Conservation (phyloP, 2,888 invertebrate species). For the Apodemia zela region DNA sequence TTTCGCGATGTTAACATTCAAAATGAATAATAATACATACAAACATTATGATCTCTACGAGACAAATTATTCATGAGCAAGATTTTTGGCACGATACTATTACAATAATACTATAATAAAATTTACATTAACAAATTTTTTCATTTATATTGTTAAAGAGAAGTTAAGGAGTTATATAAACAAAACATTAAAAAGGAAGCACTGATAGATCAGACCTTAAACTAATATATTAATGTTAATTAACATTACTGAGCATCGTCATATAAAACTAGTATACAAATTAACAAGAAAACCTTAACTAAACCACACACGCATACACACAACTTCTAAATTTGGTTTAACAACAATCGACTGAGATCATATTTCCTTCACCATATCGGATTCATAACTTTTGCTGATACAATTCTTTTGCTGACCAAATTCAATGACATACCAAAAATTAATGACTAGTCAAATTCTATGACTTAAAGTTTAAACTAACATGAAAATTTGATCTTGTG, state of each 20-base stretch:
- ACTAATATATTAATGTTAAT: not conserved
- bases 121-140: constrained; percentile 3
- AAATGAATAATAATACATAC: not conserved
- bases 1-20: constrained; percentile 23
- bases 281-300: constrained; percentile 5
- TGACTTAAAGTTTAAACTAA: too few relatives aligned
- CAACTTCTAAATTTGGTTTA: not conserved
- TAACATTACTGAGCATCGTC: constrained; percentile 4
- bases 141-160: not conserved
- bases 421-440: not conserved
- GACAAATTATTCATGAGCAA: constrained; percentile 30
- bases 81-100: constrained; percentile 37
- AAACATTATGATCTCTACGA: constrained; percentile 28
- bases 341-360: constrained; percentile 7
- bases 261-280: constrained; percentile 1
- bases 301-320: not conserved
- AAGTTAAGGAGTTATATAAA: not conserved
- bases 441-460: constrained; percentile 10
- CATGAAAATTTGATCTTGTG: too few relatives aligned
- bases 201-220: constrained; percentile 6
- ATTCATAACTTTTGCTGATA: not conserved
- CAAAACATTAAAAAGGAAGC: not conserved
- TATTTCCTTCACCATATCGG: constrained; percentile 2
- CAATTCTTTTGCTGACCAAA: too few relatives aligned
- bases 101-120: constrained; percentile 10